phyloP scores from a whole-genome alignment of 2,797 vertebrate species.

The Babyrousa celebensis region DNA sequence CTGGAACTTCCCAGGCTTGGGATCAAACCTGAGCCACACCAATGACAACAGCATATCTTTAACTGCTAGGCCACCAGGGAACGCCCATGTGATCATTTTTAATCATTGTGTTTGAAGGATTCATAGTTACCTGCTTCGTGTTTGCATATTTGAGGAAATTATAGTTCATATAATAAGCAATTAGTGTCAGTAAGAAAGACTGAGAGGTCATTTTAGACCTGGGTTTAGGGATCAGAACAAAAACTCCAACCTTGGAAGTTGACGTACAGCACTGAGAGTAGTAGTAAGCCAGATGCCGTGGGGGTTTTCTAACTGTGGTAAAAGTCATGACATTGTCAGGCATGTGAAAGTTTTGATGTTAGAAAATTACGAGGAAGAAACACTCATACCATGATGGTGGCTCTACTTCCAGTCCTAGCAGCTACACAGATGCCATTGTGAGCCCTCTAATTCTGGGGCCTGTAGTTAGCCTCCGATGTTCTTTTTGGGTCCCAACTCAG shows the following conservation, averaged over 20 bases:
- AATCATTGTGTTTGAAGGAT: constrained; percentile 67
- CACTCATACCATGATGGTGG: constrained; percentile 32
- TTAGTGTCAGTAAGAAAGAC: constrained; percentile 54
- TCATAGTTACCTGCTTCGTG: constrained; percentile 23
- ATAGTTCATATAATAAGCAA: constrained; percentile 51
- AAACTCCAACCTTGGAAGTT: constrained; percentile 42
- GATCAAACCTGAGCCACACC: too few species aligned
- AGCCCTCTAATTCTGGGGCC: constrained; percentile 70
- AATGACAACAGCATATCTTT: too few species aligned
- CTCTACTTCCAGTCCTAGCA: constrained; percentile 66
- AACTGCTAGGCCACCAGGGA: too few species aligned
- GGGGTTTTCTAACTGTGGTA: constrained; percentile 55
- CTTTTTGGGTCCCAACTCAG: constrained; percentile 74
- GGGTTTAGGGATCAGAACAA: constrained; percentile 13
- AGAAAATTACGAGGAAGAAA: constrained; percentile 66
- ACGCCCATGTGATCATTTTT: background rate
- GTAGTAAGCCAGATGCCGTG: constrained; percentile 28
- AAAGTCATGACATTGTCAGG: constrained; percentile 73
- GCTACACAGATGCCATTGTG: constrained; percentile 75
- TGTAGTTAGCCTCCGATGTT: constrained; percentile 68
- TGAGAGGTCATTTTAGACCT: constrained; percentile 69
- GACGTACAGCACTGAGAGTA: constrained; percentile 25
- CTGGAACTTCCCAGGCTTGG: too few species aligned
- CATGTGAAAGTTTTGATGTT: constrained; percentile 45
- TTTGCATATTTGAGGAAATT: constrained; percentile 71